Evolutionary conservation across 2,113 vertebrate species (phyloP).

Genomic region (Clarias gariepinus): DNA sequence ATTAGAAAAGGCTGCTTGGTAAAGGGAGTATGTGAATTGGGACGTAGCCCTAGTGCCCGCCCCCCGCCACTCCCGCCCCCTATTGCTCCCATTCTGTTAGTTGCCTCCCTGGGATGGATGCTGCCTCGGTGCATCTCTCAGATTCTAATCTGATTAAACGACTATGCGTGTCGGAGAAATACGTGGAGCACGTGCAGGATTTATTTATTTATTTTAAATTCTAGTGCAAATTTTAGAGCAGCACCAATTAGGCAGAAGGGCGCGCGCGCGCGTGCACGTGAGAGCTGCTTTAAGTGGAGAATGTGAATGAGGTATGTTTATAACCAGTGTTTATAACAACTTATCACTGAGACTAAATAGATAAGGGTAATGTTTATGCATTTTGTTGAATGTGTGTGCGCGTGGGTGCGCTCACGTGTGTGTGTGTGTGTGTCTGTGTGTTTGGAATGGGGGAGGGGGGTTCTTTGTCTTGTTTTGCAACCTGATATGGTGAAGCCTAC

Average conservation of each 20-base stretch:
- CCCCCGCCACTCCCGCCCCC: neutral
- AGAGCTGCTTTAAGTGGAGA: neutral
- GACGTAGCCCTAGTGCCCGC: neutral
- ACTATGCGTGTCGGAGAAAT: neutral
- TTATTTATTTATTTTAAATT: neutral
- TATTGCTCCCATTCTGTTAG: neutral
- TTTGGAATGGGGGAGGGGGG: neutral
- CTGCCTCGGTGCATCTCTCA: neutral
- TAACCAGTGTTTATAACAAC: neutral
- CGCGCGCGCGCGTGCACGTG: neutral
- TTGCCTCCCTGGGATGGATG: neutral
- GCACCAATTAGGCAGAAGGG: neutral
- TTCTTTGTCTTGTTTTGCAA: slow-evolving; percentile 18
- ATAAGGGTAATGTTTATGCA: neutral
- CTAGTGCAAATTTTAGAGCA: neutral
- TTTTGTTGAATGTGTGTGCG: neutral
- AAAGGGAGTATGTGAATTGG: neutral
- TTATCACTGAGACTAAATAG: neutral
- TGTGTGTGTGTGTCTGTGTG: neutral
- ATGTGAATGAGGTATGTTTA: slow-evolving; percentile 17
- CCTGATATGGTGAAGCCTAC: slow-evolving; percentile 1
- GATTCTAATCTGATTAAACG: neutral
- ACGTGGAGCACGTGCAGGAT: neutral
- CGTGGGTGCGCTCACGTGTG: neutral
- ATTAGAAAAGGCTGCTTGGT: neutral